Conservation (phyloP, 2,888 invertebrate genomes). For the Xiphydria camelus region DNA sequence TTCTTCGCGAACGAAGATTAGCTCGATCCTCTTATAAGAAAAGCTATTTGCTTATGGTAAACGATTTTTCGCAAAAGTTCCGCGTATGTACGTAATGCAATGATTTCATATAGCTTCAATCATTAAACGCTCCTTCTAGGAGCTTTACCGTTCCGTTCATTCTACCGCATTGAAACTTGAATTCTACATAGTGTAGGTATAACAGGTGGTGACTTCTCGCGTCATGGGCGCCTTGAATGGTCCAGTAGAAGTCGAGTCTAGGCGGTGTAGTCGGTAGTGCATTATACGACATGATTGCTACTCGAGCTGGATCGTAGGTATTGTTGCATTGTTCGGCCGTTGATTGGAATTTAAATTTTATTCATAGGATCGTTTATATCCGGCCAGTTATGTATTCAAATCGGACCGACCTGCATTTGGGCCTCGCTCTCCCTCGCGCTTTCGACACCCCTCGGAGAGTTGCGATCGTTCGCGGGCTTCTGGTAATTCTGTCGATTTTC, state of each 20-base stretch:
- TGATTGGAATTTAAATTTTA: conserved; percentile 58
- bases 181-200: too few relatives aligned
- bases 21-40: too few relatives aligned
- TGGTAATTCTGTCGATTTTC: neutral
- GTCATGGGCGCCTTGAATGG: too few relatives aligned
- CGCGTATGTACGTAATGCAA: too few relatives aligned
- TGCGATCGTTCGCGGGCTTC: neutral
- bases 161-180: too few relatives aligned
- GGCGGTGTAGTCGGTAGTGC: neutral
- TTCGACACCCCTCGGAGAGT: neutral
- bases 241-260: neutral
- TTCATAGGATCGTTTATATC: conserved; percentile 57
- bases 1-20: too few relatives aligned
- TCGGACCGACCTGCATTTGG: conserved; percentile 24
- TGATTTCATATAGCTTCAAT: too few relatives aligned
- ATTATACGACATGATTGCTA: conserved; percentile 14
- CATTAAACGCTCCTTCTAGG: too few relatives aligned
- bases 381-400: conserved; percentile 56
- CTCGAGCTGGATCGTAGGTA: conserved; percentile 18
- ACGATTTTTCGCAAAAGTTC: too few relatives aligned
- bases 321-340: conserved; percentile 46
- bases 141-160: too few relatives aligned
- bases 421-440: conserved; percentile 12
- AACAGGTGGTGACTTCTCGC: conserved; percentile 3
- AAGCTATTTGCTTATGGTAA: too few relatives aligned